Evolutionary conservation across 2,113 vertebrate species (phyloP), one percentile per base, ranked within the genome.

Genomic region (Catharus bicknelli): DNA sequence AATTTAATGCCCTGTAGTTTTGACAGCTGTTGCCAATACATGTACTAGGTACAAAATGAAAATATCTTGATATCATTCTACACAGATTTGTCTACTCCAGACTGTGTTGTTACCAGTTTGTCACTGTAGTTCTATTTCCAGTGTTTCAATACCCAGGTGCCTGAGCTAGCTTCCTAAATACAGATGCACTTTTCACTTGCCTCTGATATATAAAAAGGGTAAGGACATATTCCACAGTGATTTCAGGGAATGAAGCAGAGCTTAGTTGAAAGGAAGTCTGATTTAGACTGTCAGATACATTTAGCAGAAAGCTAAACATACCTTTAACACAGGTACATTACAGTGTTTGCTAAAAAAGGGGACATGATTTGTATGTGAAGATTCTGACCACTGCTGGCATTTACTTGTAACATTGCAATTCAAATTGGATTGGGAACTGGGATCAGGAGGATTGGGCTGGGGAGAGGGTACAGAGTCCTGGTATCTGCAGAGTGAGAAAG

Each of bases 1-100:
- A 94, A 70, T 92, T 86, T 86, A 30, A 75, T 87, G 47, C 18
- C 87, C 67, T 73, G 70, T 72, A 78, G 74, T 62, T 95, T 95
- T 93, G 73, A 58, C 67, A 93, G 77, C 21, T 93, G 83, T 78
- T 92, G 54, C 26, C 26, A 38, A 51, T 74, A 50, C 13, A 40
- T 25, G 45, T 55, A 22, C 3, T 36, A 61, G 11, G 3, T 83
- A 62, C 32, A 88, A 90, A 86, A 91, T 74, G 40, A 54, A 82
- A 85, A 34, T 55, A 77, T 13, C 50, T 76, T 80, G 4, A 29
- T 87, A 5, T 48, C 22, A 16, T 36, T 88, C 83, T 68, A 25
- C 36, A 5, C 20, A 57, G 57, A 26, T 36, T 36, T 48, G n/a
- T 58, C 58, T 21, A 3, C 32, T 66, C 38, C 30, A 88, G 42